phyloP scores from a whole-genome alignment of 2,888 invertebrate genomes.

The Lasius fuliginosus region DNA sequence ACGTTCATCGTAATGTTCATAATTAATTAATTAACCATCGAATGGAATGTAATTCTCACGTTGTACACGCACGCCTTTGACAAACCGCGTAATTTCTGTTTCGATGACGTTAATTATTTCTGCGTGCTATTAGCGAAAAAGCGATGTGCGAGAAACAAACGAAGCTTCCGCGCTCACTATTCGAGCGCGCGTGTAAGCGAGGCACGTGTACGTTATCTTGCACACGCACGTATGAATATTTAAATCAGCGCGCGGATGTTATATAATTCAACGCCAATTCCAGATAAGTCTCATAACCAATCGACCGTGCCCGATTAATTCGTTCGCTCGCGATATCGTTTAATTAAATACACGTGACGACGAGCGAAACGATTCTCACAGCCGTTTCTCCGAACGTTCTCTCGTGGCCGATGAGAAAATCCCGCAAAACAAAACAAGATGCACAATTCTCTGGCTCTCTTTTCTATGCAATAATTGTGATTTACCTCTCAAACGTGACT shows the following conservation, averaged over 20 bases:
- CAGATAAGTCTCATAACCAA: slow-evolving; percentile 73
- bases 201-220: slow-evolving; percentile 47
- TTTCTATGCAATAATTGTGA: slow-evolving; percentile 3
- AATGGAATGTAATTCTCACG: neutral
- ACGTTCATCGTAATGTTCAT: neutral
- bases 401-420: neutral
- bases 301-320: slow-evolving; percentile 70
- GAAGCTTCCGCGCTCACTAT: slow-evolving; percentile 14
- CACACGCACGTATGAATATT: slow-evolving; percentile 61
- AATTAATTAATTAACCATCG: slow-evolving; percentile 34
- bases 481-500: slow-evolving; percentile 25
- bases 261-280: slow-evolving; percentile 61
- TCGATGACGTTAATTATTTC: slow-evolving; percentile 55
- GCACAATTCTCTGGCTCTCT: neutral
- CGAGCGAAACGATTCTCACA: slow-evolving; percentile 33
- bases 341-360: slow-evolving; percentile 68
- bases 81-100: slow-evolving; percentile 41
- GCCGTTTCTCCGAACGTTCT: neutral
- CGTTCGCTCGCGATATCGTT: slow-evolving; percentile 61
- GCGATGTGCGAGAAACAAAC: slow-evolving; percentile 17
- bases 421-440: neutral
- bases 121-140: neutral
- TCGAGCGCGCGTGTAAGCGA: slow-evolving; percentile 36
- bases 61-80: slow-evolving; percentile 26
- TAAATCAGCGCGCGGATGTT: slow-evolving; percentile 63